phyloP scores from a whole-genome alignment of 2,888 invertebrate genomes.

The Ptychoptera contaminata region DNA sequence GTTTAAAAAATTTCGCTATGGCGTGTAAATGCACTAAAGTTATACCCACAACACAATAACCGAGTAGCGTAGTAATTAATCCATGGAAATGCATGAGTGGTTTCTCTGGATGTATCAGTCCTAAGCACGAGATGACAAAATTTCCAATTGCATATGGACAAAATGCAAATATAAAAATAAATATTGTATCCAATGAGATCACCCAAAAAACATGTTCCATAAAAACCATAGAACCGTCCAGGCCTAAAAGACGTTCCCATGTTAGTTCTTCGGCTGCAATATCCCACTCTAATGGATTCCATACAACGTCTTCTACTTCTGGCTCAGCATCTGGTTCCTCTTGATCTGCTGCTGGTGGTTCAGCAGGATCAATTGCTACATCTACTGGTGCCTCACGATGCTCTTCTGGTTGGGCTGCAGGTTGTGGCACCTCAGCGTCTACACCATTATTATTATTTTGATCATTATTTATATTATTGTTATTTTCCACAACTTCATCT shows the following conservation, averaged over 20 bases:
- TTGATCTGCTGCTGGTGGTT: slow-evolving; percentile 25
- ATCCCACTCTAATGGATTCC: slow-evolving; percentile 99
- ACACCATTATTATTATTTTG: slow-evolving; percentile 19
- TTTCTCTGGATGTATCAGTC: slow-evolving; percentile 29
- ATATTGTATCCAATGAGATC: slow-evolving; percentile 88
- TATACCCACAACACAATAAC: slow-evolving; percentile 82
- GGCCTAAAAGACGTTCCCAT: slow-evolving; percentile 89
- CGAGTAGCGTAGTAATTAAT: slow-evolving; percentile 77
- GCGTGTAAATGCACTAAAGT: slow-evolving; percentile 70
- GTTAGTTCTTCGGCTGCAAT: slow-evolving; percentile 93
- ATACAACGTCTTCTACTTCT: slow-evolving; percentile 62
- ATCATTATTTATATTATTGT: slow-evolving; percentile 32
- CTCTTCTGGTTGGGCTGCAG: slow-evolving; percentile 8
- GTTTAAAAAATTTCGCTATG: slow-evolving; percentile 61
- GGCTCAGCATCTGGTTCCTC: slow-evolving; percentile 23
- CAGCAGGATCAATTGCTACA: slow-evolving; percentile 23
- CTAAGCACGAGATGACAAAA: slow-evolving; percentile 57
- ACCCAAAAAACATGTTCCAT: slow-evolving; percentile 99
- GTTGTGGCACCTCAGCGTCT: slow-evolving; percentile 11
- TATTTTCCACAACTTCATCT: slow-evolving; percentile 11
- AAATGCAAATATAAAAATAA: slow-evolving; percentile 94
- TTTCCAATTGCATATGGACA: slow-evolving; percentile 92
- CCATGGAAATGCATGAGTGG: slow-evolving; percentile 77
- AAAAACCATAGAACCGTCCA: slow-evolving; percentile 94
- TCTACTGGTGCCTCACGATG: slow-evolving; percentile 19